These are phyloP conservation scores for Aspidiotus destructor DNA, from an alignment of 2,888 invertebrate species.

Conservation along the genomic window DNA sequence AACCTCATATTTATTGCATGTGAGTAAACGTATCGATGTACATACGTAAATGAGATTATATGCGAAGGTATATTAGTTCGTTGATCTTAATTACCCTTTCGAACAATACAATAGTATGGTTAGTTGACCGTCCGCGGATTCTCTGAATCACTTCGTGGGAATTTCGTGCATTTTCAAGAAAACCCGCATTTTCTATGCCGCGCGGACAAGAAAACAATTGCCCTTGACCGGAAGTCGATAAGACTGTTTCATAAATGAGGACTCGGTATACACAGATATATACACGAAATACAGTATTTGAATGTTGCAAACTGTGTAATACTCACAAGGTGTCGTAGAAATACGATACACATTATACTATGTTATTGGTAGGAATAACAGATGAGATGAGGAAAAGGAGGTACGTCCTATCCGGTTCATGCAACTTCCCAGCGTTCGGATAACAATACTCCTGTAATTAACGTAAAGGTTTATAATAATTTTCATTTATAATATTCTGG, in stretches of 20 bases:
- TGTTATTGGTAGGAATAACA: no score
- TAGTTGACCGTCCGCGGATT: no score
- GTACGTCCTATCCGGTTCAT: neutral
- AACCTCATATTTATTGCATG: no score
- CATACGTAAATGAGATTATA: no score
- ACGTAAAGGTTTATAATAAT: slow-evolving; percentile 3
- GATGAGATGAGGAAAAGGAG: neutral
- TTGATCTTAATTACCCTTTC: slow-evolving; percentile 23
- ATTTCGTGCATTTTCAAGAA: slow-evolving; percentile 22
- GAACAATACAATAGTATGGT: slow-evolving; percentile 11
- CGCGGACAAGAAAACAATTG: slow-evolving; percentile 13
- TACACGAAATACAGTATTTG: no score
- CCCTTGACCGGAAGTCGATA: slow-evolving; percentile 31
- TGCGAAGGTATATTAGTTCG: slow-evolving; percentile 6
- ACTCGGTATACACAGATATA: neutral
- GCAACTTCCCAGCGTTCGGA: neutral
- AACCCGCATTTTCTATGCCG: slow-evolving; percentile 1
- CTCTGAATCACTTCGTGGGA: slow-evolving; percentile 17
- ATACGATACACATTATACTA: no score
- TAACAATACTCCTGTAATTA: slow-evolving; percentile 4
- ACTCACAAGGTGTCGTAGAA: no score
- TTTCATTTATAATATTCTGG: slow-evolving; percentile 1
- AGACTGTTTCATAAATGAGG: slow-evolving; percentile 18
- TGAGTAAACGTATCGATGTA: no score
- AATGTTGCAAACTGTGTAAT: no score